Evolutionary conservation across 2,888 invertebrate genomes (phyloP).

Genomic region (Ennomos erosarius): DNA sequence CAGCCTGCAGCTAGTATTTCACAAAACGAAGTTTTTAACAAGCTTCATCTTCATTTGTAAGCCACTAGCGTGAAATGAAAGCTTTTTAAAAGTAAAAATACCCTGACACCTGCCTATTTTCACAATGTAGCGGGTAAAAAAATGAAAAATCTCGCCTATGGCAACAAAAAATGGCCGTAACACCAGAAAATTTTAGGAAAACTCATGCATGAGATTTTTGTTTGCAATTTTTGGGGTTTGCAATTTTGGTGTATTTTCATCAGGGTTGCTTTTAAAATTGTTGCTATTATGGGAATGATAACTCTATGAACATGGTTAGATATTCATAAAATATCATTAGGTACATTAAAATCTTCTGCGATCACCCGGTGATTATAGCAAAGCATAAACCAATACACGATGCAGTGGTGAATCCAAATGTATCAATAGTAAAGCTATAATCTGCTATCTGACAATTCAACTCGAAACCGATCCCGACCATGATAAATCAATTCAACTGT

Average conservation of each 20-base stretch:
- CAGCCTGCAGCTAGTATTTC: too few relatives aligned
- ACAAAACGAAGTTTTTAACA: neutral
- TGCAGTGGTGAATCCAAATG: too few relatives aligned
- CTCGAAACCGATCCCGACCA: slow-evolving; percentile 8
- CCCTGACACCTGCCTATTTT: slow-evolving; percentile 23
- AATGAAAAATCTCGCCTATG: slow-evolving; percentile 15
- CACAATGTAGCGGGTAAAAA: slow-evolving; percentile 15
- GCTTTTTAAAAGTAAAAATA: slow-evolving; percentile 19
- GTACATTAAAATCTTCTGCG: too few relatives aligned
- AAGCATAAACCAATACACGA: too few relatives aligned
- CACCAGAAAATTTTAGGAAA: slow-evolving; percentile 1
- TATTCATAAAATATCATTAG: too few relatives aligned
- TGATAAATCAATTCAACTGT: slow-evolving; percentile 13
- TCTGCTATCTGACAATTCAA: slow-evolving; percentile 6
- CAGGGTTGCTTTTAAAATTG: too few relatives aligned
- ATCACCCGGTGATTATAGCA: too few relatives aligned
- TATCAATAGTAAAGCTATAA: slow-evolving; percentile 6
- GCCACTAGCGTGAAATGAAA: slow-evolving; percentile 17
- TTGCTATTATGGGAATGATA: too few relatives aligned
- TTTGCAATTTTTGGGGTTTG: too few relatives aligned
- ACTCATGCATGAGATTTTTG: neutral
- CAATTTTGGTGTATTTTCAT: too few relatives aligned
- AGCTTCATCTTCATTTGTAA: slow-evolving; percentile 2
- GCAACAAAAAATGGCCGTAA: slow-evolving; percentile 30
- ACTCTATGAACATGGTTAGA: too few relatives aligned